phyloP scores from a whole-genome alignment of 2,888 invertebrate species.

The Tenthredo scrophulariae region DNA sequence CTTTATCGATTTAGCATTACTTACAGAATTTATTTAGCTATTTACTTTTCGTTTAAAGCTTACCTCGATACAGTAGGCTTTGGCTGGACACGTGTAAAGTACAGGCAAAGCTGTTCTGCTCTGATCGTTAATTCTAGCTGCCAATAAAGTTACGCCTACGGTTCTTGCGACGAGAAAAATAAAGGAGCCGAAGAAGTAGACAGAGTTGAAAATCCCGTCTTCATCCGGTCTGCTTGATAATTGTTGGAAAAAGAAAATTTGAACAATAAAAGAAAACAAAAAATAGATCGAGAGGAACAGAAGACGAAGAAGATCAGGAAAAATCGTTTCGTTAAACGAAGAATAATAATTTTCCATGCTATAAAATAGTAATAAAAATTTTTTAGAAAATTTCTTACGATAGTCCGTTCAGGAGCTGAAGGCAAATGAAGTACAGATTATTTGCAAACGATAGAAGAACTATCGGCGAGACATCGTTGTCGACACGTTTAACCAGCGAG shows the following conservation, averaged over 20 bases:
- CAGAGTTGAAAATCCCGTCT: slow-evolving; percentile 69
- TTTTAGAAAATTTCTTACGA: slow-evolving; percentile 78
- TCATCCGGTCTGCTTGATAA: slow-evolving; percentile 54
- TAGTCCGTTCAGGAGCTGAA: slow-evolving; percentile 85
- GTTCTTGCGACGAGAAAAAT: slow-evolving; percentile 78
- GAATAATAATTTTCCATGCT: neutral
- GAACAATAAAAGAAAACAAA: neutral
- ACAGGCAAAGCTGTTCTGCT: slow-evolving; percentile 75
- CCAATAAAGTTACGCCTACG: slow-evolving; percentile 77
- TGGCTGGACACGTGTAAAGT: slow-evolving; percentile 78
- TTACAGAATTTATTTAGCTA: too few species aligned
- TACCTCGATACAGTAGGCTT: slow-evolving; percentile 78
- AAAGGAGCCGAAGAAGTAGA: slow-evolving; percentile 80
- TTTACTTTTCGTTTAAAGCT: slow-evolving; percentile 18
- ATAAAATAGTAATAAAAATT: neutral
- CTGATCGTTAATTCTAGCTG: slow-evolving; percentile 79
- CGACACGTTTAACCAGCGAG: slow-evolving; percentile 81
- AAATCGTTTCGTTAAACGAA: neutral
- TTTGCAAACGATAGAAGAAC: slow-evolving; percentile 85
- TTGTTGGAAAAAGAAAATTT: neutral
- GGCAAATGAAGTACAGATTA: slow-evolving; percentile 87
- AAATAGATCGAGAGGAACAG: neutral
- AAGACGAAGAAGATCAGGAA: neutral
- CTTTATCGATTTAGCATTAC: neutral
- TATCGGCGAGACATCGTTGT: slow-evolving; percentile 82